Evolutionary conservation across 2,797 vertebrate genomes (phyloP).

Genomic region (Cossypha polioptera): DNA sequence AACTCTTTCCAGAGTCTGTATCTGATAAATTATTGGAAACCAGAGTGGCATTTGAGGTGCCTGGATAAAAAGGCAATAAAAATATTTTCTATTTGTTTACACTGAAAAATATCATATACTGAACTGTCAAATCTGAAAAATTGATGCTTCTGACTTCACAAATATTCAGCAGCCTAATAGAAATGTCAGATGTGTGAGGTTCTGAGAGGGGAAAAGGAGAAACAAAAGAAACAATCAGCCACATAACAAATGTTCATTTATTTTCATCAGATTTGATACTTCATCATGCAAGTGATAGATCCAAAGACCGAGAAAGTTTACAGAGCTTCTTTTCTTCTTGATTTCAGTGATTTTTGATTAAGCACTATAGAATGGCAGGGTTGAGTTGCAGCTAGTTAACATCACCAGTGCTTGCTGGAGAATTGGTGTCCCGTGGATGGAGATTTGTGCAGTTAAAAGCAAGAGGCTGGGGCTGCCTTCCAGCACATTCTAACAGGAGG

Average conservation of each 20-base stretch:
- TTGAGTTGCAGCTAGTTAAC: background rate
- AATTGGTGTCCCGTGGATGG: background rate
- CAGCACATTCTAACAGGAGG: background rate
- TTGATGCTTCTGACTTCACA: constrained; percentile 47
- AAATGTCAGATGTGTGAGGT: constrained; percentile 24
- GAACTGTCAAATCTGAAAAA: constrained; percentile 61
- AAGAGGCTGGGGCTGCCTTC: background rate
- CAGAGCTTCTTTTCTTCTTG: background rate
- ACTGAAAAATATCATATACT: constrained; percentile 21
- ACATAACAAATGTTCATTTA: constrained; percentile 8
- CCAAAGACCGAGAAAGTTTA: background rate
- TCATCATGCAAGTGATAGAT: background rate
- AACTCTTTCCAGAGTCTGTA: background rate
- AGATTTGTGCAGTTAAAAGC: background rate
- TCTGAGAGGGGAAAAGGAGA: background rate
- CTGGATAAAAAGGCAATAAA: constrained; percentile 33
- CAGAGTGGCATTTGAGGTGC: background rate
- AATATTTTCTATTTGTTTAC: constrained; percentile 57
- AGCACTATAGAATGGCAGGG: background rate
- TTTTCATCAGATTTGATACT: constrained; percentile 21
- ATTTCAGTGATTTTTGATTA: constrained; percentile 27
- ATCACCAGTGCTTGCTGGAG: background rate
- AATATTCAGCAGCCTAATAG: constrained; percentile 32
- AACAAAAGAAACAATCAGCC: background rate
- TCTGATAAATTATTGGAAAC: constrained; percentile 21